phyloP scores from a whole-genome alignment of 2,888 invertebrate genomes.

The Leucania comma region DNA sequence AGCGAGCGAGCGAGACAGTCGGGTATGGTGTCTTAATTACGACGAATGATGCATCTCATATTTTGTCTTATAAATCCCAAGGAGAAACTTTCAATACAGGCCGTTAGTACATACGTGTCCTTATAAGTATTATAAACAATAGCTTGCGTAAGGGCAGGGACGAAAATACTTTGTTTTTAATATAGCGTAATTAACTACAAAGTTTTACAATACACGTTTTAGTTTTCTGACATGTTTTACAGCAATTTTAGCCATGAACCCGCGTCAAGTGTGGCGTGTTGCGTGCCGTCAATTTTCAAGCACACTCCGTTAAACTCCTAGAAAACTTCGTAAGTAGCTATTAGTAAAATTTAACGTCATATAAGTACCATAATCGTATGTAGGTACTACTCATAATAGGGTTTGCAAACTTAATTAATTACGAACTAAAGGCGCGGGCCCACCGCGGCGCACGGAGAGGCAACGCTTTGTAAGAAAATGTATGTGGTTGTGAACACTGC shows the following conservation, averaged over 20 bases:
- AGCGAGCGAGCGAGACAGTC: too few relatives aligned
- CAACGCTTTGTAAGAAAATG: too few relatives aligned
- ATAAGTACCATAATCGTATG: neutral
- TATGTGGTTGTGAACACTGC: too few relatives aligned
- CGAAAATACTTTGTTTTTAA: neutral
- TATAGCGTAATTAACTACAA: slow-evolving; percentile 19
- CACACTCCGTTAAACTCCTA: slow-evolving; percentile 24
- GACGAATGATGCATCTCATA: too few relatives aligned
- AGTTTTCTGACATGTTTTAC: slow-evolving; percentile 51
- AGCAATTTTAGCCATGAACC: slow-evolving; percentile 47
- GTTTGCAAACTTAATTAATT: neutral
- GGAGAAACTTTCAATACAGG: too few relatives aligned
- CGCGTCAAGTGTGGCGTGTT: slow-evolving; percentile 34
- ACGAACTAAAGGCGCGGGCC: too few relatives aligned
- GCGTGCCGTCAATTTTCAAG: slow-evolving; percentile 40
- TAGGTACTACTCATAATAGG: neutral
- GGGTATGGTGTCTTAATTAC: too few relatives aligned
- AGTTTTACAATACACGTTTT: slow-evolving; percentile 32
- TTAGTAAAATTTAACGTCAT: slow-evolving; percentile 28
- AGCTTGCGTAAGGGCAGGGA: neutral
- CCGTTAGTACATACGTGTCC: too few relatives aligned
- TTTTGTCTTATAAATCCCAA: too few relatives aligned
- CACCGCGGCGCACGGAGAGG: too few relatives aligned
- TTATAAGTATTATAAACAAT: too few relatives aligned
- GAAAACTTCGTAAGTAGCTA: slow-evolving; percentile 45